These are phyloP conservation scores for Pelvicachromis taeniatus DNA, from an alignment of 2,113 vertebrate genomes.

Conservation along the genomic window DNA sequence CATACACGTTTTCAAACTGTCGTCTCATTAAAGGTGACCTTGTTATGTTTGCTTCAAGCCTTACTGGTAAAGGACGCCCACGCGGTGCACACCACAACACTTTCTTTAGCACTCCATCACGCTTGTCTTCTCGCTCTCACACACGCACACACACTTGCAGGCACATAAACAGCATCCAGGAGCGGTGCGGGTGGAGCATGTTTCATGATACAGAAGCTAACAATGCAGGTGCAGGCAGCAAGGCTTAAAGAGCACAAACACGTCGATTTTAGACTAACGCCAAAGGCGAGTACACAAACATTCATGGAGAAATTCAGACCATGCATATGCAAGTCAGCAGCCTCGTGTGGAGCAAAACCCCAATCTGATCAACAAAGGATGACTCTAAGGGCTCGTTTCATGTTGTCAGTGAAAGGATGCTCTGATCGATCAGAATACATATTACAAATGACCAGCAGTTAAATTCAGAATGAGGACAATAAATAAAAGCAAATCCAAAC, in stretches of 20 bases:
- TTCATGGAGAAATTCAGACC: not conserved
- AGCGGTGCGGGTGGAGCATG: slow-evolving; percentile 11
- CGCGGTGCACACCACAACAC: not conserved
- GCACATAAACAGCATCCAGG: not conserved
- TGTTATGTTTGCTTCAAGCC: not conserved
- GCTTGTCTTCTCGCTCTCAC: not conserved
- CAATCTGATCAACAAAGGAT: not conserved
- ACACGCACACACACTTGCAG: not conserved
- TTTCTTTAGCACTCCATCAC: not conserved
- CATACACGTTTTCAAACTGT: not conserved
- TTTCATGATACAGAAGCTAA: slow-evolving; percentile 11
- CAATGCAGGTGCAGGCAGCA: not conserved
- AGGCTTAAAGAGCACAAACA: not conserved
- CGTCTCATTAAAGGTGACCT: slow-evolving; percentile 2
- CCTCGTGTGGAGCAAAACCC: slow-evolving; percentile 5
- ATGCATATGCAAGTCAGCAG: slow-evolving; percentile 10
- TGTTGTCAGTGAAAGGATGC: not conserved
- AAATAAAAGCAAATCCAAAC: not conserved
- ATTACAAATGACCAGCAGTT: not conserved
- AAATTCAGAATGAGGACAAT: not conserved
- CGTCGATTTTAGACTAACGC: not conserved
- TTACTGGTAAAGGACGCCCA: not conserved
- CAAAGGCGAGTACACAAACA: not conserved
- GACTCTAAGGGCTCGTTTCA: not conserved
- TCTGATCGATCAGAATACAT: not conserved